These are phyloP conservation scores for Agraylea sexmaculata DNA, from an alignment of 1,140 invertebrate species.

Conservation along the genomic window DNA sequence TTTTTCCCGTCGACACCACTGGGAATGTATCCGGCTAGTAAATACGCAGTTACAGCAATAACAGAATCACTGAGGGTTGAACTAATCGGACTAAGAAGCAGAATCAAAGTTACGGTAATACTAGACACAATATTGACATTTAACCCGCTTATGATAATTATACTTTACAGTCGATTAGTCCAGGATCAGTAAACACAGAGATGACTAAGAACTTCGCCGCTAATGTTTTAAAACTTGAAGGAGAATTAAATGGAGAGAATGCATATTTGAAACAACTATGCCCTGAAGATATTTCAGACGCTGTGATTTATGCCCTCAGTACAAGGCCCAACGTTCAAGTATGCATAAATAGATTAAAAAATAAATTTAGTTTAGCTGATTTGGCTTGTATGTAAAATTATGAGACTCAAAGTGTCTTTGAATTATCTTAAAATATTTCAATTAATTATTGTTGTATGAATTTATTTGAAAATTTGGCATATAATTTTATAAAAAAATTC, in stretches of 20 bases:
- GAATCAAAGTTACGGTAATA: conserved; percentile 56
- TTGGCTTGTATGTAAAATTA: too few species aligned
- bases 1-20: conserved; percentile 23
- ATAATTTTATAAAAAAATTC: too few species aligned
- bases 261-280: conserved; percentile 24
- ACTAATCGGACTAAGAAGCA: conserved; percentile 40
- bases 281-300: conserved; percentile 43
- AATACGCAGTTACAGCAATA: conserved; percentile 56
- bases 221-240: conserved; percentile 15
- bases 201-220: conserved; percentile 30
- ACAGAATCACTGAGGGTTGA: conserved; percentile 52
- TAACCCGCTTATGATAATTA: neutral
- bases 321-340: conserved; percentile 43
- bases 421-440: too few species aligned
- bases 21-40: conserved; percentile 51
- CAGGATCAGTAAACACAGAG: conserved; percentile 47
- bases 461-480: too few species aligned
- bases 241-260: conserved; percentile 16
- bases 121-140: conserved; percentile 7
- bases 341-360: conserved; percentile 8
- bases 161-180: conserved; percentile 43
- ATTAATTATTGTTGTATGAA: too few species aligned
- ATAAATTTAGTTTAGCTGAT: neutral
- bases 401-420: too few species aligned
- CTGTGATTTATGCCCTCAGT: conserved; percentile 38